These are phyloP conservation scores for Lasioglossum figueresi DNA, from an alignment of 2,888 invertebrate genomes.

Conservation along the genomic window DNA sequence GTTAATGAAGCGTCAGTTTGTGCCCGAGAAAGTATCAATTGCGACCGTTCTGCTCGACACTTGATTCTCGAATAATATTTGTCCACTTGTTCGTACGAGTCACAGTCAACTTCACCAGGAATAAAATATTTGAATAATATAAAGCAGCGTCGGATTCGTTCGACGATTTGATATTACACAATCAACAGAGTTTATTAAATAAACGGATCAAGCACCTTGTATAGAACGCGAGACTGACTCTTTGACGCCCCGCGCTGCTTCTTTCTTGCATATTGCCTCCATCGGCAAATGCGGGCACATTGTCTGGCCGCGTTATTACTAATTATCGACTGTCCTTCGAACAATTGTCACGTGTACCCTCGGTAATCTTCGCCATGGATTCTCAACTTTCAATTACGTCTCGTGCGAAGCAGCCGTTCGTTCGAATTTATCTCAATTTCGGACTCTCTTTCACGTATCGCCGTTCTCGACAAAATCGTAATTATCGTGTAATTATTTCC, in stretches of 20 bases:
- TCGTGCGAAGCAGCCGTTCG: conserved; percentile 2
- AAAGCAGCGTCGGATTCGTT: background rate
- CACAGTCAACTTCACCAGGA: too few relatives aligned
- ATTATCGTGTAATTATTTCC: background rate
- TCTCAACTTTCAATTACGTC: conserved; percentile 43
- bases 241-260: conserved; percentile 48
- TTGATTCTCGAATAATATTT: background rate
- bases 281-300: conserved; percentile 76
- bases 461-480: background rate
- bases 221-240: conserved; percentile 56
- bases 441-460: background rate
- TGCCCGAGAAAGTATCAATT: conserved; percentile 55
- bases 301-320: conserved; percentile 79
- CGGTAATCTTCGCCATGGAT: conserved; percentile 40
- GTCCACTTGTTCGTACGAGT: background rate
- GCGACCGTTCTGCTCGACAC: conserved; percentile 14
- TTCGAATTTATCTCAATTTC: background rate
- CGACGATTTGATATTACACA: conserved; percentile 38
- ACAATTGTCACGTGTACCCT: conserved; percentile 62
- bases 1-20: conserved; percentile 54
- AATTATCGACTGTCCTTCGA: conserved; percentile 79
- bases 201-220: conserved; percentile 55
- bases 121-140: too few relatives aligned
- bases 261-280: conserved; percentile 56
- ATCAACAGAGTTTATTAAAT: conserved; percentile 42